These are phyloP conservation scores for Bothrops jararaca DNA, from an alignment of 2,113 vertebrate species.

Conservation along the genomic window DNA sequence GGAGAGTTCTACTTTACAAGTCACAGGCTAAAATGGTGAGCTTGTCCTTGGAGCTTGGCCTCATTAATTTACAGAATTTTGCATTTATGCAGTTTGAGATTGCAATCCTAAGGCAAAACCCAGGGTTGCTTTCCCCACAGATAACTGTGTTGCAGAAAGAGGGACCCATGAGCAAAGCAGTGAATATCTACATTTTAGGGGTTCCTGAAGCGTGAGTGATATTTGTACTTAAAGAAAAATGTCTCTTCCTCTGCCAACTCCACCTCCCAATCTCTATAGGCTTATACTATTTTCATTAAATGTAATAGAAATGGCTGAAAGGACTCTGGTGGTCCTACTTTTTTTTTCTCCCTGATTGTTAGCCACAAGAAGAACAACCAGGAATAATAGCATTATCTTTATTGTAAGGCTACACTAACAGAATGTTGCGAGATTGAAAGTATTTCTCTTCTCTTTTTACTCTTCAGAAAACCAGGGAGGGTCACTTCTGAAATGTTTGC, in stretches of 20 bases:
- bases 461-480: background rate
- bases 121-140: background rate
- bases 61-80: background rate
- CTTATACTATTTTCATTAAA: background rate
- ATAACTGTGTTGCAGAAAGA: background rate
- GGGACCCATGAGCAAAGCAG: background rate
- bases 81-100: background rate
- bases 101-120: background rate
- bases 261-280: background rate
- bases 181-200: background rate
- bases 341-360: background rate
- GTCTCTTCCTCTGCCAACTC: background rate
- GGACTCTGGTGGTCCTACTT: background rate
- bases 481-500: background rate
- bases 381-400: background rate
- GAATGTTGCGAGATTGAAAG: background rate
- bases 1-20: background rate
- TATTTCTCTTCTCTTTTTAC: background rate
- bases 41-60: background rate
- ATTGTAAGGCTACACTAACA: background rate
- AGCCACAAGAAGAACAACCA: background rate
- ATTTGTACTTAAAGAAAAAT: background rate
- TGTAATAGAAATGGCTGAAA: background rate
- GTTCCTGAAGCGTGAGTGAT: background rate
- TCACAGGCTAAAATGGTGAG: background rate